Evolutionary conservation across 2,113 vertebrate species (phyloP).

Genomic region (Silurus asotus): DNA sequence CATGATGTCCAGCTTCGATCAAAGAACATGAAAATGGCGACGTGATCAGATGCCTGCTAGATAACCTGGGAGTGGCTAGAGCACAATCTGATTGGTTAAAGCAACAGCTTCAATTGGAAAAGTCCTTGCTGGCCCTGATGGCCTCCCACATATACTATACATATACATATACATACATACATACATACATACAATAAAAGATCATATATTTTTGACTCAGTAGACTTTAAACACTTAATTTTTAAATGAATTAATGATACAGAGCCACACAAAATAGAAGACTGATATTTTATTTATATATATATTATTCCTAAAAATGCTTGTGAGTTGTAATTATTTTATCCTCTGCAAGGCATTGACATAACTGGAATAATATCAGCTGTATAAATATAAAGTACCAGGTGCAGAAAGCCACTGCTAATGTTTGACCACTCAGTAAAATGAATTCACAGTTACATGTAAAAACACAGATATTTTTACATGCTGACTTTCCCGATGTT

Average conservation of each 20-base stretch:
- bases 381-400: background rate
- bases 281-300: background rate
- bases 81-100: too few relatives aligned
- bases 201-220: background rate
- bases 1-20: too few relatives aligned
- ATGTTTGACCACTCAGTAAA: background rate
- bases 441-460: background rate
- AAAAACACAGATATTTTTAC: background rate
- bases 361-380: background rate
- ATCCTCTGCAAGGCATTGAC: background rate
- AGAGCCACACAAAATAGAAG: background rate
- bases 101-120: too few relatives aligned
- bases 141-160: too few relatives aligned
- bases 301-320: background rate
- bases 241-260: background rate
- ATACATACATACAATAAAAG: background rate
- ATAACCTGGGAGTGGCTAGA: too few relatives aligned
- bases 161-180: too few relatives aligned
- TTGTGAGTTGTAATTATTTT: background rate
- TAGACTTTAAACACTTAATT: background rate
- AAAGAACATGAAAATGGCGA: too few relatives aligned
- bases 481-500: background rate
- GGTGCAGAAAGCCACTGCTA: background rate
- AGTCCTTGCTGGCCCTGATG: too few relatives aligned
- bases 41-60: too few relatives aligned